A percentile compares a stretch with the other conserved stretches of the same genome.
Conservation (phyloP, 2,797 vertebrate species). For the Huso huso region DNA sequence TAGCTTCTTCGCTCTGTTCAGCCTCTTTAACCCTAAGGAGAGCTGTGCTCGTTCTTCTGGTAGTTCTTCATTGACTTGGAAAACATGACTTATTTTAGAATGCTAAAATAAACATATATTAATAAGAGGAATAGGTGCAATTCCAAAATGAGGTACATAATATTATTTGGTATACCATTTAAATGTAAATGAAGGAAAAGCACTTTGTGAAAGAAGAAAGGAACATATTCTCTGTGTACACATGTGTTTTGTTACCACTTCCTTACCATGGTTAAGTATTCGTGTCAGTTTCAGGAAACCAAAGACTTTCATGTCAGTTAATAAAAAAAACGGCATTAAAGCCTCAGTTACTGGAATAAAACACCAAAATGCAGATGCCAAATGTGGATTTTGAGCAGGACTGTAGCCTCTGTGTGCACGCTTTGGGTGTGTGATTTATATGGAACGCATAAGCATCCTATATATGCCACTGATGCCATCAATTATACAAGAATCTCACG, state of each 20-base stretch:
- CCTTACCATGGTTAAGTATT: slow-evolving; percentile 17
- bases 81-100: slow-evolving; percentile 1
- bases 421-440: background rate
- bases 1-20: slow-evolving; percentile 49
- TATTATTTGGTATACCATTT: too few species aligned
- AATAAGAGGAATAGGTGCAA: too few species aligned
- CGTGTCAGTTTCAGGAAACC: slow-evolving; percentile 35
- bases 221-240: slow-evolving; percentile 35
- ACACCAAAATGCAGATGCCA: too few species aligned
- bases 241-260: slow-evolving; percentile 16
- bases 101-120: too few species aligned
- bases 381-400: too few species aligned
- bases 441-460: too few species aligned
- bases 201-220: slow-evolving; percentile 20
- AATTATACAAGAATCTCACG: background rate
- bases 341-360: slow-evolving; percentile 24
- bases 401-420: background rate
- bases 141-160: too few species aligned
- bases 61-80: slow-evolving; percentile 53
- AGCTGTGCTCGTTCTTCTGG: slow-evolving; percentile 48
- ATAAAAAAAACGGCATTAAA: slow-evolving; percentile 22
- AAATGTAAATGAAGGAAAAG: too few species aligned
- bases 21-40: slow-evolving; percentile 43
- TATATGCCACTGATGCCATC: background rate
- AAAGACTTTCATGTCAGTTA: slow-evolving; percentile 32